phyloP scores from a whole-genome alignment of 2,888 invertebrate genomes.

The Dasysyrphus albostriatus region DNA sequence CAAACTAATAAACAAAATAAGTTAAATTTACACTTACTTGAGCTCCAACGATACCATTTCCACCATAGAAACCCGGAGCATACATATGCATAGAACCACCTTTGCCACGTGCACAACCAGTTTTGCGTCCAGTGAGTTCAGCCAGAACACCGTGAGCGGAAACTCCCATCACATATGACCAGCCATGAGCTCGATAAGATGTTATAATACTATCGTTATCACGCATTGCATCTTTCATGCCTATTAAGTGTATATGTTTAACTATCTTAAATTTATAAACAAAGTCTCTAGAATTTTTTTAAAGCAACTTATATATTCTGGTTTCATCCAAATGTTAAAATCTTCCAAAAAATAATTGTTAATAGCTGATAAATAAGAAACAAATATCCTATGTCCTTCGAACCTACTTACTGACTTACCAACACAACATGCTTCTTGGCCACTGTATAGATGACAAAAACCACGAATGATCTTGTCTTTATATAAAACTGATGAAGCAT shows the following conservation, averaged over 20 bases:
- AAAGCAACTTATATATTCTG: too few species aligned
- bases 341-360: too few species aligned
- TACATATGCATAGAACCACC: slow-evolving; percentile 99
- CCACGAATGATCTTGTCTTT: slow-evolving; percentile 98
- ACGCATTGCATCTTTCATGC: slow-evolving; percentile 94
- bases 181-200: slow-evolving; percentile 98
- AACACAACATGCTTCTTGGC: slow-evolving; percentile 88
- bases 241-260: slow-evolving; percentile 82
- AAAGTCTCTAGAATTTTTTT: too few species aligned
- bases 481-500: slow-evolving; percentile 96
- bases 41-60: slow-evolving; percentile 99
- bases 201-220: slow-evolving; percentile 96
- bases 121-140: slow-evolving; percentile 94
- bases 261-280: too few species aligned
- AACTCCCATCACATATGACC: slow-evolving; percentile 97
- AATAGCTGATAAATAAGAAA: too few species aligned
- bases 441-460: slow-evolving; percentile 99
- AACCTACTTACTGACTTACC: slow-evolving; percentile 73
- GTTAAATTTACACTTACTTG: slow-evolving; percentile 91
- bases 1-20: too few species aligned
- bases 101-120: slow-evolving; percentile 97
- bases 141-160: slow-evolving; percentile 90
- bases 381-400: neutral
- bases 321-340: too few species aligned
- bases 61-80: slow-evolving; percentile 95